Percentiles rank a stretch among this genome's conserved stretches.
Conservation (phyloP, 2,797 vertebrate genomes). For the Cryptoblepharus egeriae region DNA sequence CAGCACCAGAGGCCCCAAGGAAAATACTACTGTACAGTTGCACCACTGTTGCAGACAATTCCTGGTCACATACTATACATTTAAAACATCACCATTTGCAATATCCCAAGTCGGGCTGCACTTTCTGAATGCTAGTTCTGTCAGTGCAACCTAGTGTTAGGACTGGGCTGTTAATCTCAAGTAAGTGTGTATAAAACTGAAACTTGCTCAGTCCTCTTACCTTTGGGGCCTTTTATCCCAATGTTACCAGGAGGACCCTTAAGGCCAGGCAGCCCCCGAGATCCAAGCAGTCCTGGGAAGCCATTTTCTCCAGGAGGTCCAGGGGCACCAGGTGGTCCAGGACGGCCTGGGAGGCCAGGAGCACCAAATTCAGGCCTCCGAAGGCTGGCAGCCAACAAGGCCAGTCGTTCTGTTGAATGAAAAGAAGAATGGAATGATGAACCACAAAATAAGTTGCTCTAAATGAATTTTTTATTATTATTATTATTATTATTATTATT, state of each 20-base stretch:
- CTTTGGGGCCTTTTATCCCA: conserved; percentile 92
- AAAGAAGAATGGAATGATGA: conserved; percentile 16
- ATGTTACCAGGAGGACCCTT: conserved; percentile 91
- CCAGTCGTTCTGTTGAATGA: conserved; percentile 89
- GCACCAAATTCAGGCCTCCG: conserved; percentile 92
- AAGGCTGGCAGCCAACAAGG: conserved; percentile 94
- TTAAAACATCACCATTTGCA: no score
- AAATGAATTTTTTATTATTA: neutral
- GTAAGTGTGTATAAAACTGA: neutral
- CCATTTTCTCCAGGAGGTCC: conserved; percentile 91
- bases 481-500: neutral
- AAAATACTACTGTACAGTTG: no score
- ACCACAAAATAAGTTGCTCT: neutral
- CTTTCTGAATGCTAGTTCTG: neutral
- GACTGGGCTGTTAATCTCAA: neutral
- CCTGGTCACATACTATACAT: no score
- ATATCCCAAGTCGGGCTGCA: neutral
- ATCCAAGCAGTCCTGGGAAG: conserved; percentile 90
- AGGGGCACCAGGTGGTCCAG: conserved; percentile 88
- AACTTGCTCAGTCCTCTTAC: conserved; percentile 76
- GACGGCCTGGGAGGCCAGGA: conserved; percentile 90
- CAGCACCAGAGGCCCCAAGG: no score
- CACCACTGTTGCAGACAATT: no score
- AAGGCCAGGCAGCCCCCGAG: conserved; percentile 93
- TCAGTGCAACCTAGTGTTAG: neutral